Evolutionary conservation across 2,113 vertebrate genomes (phyloP).

Genomic region (Sturnus vulgaris): DNA sequence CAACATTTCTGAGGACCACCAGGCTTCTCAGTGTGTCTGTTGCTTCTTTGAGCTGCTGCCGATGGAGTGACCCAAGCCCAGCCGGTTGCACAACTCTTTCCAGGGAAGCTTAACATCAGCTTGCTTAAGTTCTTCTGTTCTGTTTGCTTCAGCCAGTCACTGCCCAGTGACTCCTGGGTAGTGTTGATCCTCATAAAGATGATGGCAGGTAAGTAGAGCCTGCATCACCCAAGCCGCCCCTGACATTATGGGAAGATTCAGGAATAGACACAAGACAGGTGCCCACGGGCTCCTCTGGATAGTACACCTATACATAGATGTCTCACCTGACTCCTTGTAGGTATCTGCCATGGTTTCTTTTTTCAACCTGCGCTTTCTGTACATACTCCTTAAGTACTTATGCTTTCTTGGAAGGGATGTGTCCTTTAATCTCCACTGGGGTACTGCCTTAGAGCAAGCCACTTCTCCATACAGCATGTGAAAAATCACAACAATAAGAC

Average conservation of each 20-base stretch:
- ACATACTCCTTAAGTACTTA: neutral
- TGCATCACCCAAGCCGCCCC: neutral
- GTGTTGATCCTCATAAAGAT: neutral
- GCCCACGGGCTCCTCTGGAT: neutral
- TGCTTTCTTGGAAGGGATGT: neutral
- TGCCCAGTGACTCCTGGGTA: neutral
- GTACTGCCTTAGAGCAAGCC: neutral
- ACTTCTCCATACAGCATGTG: neutral
- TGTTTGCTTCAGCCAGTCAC: neutral
- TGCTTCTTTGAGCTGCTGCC: neutral
- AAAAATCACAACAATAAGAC: neutral
- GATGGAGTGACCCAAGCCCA: neutral
- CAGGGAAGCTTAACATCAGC: neutral
- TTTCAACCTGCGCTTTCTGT: neutral
- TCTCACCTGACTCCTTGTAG: neutral
- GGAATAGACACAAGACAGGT: rapidly evolving
- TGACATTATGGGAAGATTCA: neutral
- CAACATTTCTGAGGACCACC: neutral
- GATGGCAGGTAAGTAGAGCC: neutral
- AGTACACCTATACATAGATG: neutral
- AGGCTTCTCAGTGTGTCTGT: neutral
- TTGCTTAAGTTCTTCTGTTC: neutral
- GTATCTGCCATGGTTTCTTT: neutral
- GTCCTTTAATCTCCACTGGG: neutral
- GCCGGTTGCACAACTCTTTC: neutral